Evolutionary conservation across 2,113 vertebrate genomes (phyloP).

Genomic region (Mastomys natalensis): DNA sequence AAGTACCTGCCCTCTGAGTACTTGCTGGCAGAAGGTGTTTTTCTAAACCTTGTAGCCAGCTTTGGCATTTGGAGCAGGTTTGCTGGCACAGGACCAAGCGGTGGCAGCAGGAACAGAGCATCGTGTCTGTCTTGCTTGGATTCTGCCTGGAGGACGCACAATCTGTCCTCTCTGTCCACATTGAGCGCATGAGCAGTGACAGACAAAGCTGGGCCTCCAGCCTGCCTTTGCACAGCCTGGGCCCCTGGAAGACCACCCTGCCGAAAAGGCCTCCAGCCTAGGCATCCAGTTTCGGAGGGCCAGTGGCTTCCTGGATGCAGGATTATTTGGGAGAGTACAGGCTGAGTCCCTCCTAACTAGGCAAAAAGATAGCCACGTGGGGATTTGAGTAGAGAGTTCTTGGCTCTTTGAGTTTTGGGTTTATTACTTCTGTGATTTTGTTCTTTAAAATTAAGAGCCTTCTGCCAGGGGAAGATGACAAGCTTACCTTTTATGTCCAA

Average conservation of each 20-base stretch:
- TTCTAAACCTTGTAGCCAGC: slow-evolving; percentile 38
- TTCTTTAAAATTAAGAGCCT: slow-evolving; percentile 33
- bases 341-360: not conserved
- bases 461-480: not conserved
- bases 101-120: slow-evolving; percentile 64
- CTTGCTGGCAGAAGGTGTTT: slow-evolving; percentile 59
- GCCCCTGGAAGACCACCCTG: not conserved
- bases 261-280: not conserved
- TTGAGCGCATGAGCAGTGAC: not conserved
- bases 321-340: not conserved
- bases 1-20: not conserved
- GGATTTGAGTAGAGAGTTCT: not conserved
- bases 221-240: not conserved
- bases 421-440: slow-evolving; percentile 36
- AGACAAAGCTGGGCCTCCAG: not conserved
- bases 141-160: slow-evolving; percentile 68
- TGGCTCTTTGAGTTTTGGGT: slow-evolving; percentile 8
- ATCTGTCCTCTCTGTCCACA: slow-evolving; percentile 51
- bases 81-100: slow-evolving; percentile 56
- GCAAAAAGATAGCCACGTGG: slow-evolving; percentile 6
- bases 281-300: not conserved
- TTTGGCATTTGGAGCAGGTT: slow-evolving; percentile 58
- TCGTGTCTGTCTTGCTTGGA: slow-evolving; percentile 68
- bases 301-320: not conserved
- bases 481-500: not conserved